Percentiles rank a stretch among this genome's conserved stretches.
phyloP scores from a whole-genome alignment of 37 sponge, comb jelly and placozoan species.

The Bolinopsis microptera region DNA sequence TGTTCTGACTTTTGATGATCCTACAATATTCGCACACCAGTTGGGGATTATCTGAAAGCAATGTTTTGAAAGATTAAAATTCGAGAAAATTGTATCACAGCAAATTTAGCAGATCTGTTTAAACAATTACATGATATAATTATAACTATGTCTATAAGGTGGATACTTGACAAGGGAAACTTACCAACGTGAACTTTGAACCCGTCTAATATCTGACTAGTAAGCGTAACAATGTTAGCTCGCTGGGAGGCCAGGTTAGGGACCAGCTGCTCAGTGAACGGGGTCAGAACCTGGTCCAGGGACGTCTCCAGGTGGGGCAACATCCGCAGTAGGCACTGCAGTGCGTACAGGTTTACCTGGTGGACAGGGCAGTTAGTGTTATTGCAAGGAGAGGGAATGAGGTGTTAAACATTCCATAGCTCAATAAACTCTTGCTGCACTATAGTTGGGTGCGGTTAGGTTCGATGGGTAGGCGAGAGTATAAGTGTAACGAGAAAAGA shows the following conservation, averaged over 20 bases:
- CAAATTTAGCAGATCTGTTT: too few species aligned
- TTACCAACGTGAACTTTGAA: conserved; percentile 26
- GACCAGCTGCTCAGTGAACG: conserved; percentile 45
- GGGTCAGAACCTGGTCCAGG: conserved; percentile 22
- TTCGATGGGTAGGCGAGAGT: too few species aligned
- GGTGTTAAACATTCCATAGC: too few species aligned
- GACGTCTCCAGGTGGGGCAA: not conserved
- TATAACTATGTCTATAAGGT: too few species aligned
- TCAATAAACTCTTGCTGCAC: too few species aligned
- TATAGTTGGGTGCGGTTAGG: too few species aligned
- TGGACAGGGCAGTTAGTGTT: too few species aligned
- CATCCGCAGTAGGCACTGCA: conserved; percentile 17
- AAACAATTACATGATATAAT: too few species aligned
- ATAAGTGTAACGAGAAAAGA: too few species aligned
- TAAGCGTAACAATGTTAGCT: conserved; percentile 32
- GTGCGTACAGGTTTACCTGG: conserved; percentile 51
- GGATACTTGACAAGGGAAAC: too few species aligned
- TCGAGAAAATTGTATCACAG: not conserved
- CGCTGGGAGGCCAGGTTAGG: conserved; percentile 47
- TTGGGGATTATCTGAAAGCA: not conserved
- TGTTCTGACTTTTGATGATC: not conserved
- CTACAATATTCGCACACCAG: conserved; percentile 16
- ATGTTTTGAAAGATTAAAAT: not conserved
- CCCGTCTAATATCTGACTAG: conserved; percentile 38
- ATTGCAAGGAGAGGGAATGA: too few species aligned